Evolutionary conservation across 2,113 vertebrate species (phyloP).

Genomic region (Carassius carassius): DNA sequence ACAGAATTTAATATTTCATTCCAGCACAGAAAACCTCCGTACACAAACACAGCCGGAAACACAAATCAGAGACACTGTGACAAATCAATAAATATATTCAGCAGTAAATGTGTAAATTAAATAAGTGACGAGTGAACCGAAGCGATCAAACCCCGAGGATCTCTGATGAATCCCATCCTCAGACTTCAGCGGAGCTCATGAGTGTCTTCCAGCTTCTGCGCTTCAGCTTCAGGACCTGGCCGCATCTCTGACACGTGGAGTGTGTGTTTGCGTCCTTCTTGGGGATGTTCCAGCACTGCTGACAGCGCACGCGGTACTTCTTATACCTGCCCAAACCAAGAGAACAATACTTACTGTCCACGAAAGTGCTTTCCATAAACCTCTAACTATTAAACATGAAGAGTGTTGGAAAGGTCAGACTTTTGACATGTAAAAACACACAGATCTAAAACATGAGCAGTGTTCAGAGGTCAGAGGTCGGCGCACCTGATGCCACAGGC

Average conservation of each 20-base stretch:
- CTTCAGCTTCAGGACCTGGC: constrained; percentile 70
- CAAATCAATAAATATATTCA: neutral
- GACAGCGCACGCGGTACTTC: constrained; percentile 86
- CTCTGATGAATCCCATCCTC: too few relatives aligned
- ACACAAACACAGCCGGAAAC: neutral
- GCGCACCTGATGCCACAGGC: constrained; percentile 89
- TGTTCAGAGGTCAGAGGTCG: too few relatives aligned
- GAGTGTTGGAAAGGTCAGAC: neutral
- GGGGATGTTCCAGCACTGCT: constrained; percentile 86
- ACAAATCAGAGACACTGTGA: neutral
- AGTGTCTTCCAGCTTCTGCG: constrained; percentile 55
- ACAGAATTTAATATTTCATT: neutral
- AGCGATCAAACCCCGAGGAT: too few relatives aligned
- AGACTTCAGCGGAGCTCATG: neutral
- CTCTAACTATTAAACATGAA: neutral
- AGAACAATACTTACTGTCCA: neutral
- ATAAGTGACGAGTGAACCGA: neutral
- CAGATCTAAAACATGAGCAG: neutral
- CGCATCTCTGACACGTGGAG: constrained; percentile 79
- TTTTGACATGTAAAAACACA: neutral
- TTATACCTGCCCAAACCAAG: constrained; percentile 80
- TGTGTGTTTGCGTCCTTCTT: constrained; percentile 81
- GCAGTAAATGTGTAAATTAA: neutral
- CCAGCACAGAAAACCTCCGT: neutral
- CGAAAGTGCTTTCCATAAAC: neutral